A percentile compares a stretch with the other conserved stretches of the same genome.
Conservation (phyloP, 2,888 invertebrate species). For the Hecatera dysodea region DNA sequence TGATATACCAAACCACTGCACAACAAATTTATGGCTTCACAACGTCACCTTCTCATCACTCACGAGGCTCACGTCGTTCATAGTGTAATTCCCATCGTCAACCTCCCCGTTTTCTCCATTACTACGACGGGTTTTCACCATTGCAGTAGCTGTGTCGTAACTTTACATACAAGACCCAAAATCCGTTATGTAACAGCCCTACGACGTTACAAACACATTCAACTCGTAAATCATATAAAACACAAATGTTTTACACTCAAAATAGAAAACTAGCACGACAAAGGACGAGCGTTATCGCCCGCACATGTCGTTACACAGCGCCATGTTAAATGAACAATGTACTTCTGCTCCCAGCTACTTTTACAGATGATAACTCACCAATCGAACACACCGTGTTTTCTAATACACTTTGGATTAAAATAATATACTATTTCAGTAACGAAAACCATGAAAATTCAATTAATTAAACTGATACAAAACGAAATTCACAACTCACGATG, state of each 20-base stretch:
- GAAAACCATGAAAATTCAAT: constrained; percentile 66
- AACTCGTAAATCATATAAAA: constrained; percentile 74
- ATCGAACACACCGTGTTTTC: constrained; percentile 73
- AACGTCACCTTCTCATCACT: constrained; percentile 89
- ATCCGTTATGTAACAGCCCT: constrained; percentile 79
- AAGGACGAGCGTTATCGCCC: constrained; percentile 85
- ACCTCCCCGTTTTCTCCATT: constrained; percentile 89
- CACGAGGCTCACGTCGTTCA: constrained; percentile 88
- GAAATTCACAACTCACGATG: constrained; percentile 79
- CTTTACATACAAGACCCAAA: constrained; percentile 79
- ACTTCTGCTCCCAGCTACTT: constrained; percentile 71
- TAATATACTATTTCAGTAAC: constrained; percentile 58
- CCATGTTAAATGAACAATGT: constrained; percentile 86
- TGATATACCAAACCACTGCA: constrained; percentile 71
- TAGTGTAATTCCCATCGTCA: constrained; percentile 87
- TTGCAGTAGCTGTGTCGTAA: constrained; percentile 82
- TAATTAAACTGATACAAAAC: constrained; percentile 71
- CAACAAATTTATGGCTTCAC: constrained; percentile 74
- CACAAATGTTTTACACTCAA: constrained; percentile 71
- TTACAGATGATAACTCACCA: constrained; percentile 79
- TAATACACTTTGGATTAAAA: constrained; percentile 58
- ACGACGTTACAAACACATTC: constrained; percentile 75
- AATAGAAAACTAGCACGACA: constrained; percentile 80
- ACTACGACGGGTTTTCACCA: constrained; percentile 91
- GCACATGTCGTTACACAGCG: constrained; percentile 88